Evolutionary conservation across 2,797 vertebrate genomes (phyloP).

Genomic region (Corythornis leucogaster): DNA sequence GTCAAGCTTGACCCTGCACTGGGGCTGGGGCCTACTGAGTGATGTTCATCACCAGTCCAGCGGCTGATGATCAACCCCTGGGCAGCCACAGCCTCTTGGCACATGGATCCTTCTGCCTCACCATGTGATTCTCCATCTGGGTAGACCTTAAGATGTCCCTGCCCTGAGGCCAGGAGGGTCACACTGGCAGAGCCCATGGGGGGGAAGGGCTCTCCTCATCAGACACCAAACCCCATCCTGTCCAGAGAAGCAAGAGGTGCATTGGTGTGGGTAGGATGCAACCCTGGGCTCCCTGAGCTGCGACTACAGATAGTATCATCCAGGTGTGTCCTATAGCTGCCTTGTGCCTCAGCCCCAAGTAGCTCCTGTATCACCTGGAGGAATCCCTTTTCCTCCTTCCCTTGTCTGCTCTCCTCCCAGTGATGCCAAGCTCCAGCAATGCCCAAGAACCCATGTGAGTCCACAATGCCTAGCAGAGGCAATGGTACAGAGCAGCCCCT

Average conservation of each 20-base stretch:
- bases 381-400: neutral
- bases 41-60: neutral
- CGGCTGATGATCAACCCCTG: rapidly evolving
- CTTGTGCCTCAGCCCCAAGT: neutral
- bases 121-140: neutral
- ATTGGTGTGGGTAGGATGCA: neutral
- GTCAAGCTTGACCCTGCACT: neutral
- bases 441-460: rapidly evolving
- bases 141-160: neutral
- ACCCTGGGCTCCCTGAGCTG: neutral
- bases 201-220: neutral
- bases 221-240: neutral
- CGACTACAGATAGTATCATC: neutral
- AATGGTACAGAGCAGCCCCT: rapidly evolving
- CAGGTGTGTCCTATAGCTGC: neutral
- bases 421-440: rapidly evolving
- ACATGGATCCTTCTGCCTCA: rapidly evolving
- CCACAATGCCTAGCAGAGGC: rapidly evolving
- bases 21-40: neutral
- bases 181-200: rapidly evolving
- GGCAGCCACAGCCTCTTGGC: neutral
- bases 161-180: neutral
- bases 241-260: neutral
- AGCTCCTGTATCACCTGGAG: neutral
- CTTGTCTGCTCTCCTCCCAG: neutral